A percentile compares a stretch with the other conserved stretches of the same genome.
Conservation (phyloP, 2,797 vertebrate species). For the Peromyscus melanophrys region DNA sequence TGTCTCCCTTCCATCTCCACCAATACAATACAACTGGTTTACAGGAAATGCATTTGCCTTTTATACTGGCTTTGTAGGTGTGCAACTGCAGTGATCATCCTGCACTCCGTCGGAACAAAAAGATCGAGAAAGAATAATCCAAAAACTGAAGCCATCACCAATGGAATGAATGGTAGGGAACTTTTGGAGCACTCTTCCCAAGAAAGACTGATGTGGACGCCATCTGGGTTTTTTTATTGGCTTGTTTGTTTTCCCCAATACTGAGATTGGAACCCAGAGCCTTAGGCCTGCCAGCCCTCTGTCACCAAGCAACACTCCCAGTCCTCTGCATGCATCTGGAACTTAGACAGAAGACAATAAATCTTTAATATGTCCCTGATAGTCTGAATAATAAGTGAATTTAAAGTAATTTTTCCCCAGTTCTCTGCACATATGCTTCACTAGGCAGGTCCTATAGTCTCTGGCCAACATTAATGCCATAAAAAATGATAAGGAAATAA, state of each 20-base stretch:
- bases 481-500: slow-evolving; percentile 75
- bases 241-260: neutral
- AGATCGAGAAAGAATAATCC: slow-evolving; percentile 7
- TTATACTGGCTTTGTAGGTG: neutral
- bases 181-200: neutral
- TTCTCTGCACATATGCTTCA: slow-evolving; percentile 48
- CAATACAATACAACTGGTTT: neutral
- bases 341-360: neutral
- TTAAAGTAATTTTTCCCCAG: slow-evolving; percentile 28
- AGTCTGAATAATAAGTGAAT: slow-evolving; percentile 47
- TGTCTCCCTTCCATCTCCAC: slow-evolving; percentile 46
- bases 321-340: neutral
- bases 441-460: slow-evolving; percentile 64
- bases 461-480: slow-evolving; percentile 71
- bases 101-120: neutral
- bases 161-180: neutral
- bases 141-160: neutral
- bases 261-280: neutral
- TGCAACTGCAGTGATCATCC: neutral
- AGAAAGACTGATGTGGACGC: neutral
- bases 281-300: neutral
- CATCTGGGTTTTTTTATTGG: neutral
- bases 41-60: slow-evolving; percentile 33
- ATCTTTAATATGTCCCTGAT: slow-evolving; percentile 14
- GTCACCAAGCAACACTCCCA: neutral